Percentiles rank a stretch among this genome's conserved stretches.
Evolutionary conservation across 2,888 invertebrate species (phyloP).

Genomic region (Chironomus tentans): DNA sequence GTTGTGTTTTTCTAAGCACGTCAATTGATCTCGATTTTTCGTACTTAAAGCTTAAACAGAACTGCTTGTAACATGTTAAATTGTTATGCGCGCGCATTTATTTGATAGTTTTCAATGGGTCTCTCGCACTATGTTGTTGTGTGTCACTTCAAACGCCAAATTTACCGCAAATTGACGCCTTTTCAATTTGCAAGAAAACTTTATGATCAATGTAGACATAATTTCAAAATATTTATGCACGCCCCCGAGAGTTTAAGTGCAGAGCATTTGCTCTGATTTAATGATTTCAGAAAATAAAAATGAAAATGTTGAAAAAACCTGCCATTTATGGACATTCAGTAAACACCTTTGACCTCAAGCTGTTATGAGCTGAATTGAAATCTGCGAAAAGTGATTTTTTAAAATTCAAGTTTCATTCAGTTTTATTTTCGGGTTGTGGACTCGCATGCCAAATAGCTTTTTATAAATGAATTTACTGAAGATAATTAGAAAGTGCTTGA

Average conservation of each 20-base stretch:
- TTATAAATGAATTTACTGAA: neutral
- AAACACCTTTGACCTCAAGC: conserved; percentile 20
- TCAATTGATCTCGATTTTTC: neutral
- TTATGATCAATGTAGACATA: neutral
- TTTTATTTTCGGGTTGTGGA: neutral
- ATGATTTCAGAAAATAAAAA: neutral
- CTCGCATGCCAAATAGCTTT: too few species aligned
- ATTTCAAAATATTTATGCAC: conserved; percentile 8
- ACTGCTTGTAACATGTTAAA: neutral
- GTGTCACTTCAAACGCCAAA: conserved; percentile 15
- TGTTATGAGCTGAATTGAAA: neutral
- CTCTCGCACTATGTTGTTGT: neutral
- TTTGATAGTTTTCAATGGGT: too few species aligned
- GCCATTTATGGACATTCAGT: neutral
- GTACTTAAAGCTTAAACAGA: neutral
- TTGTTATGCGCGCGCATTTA: neutral
- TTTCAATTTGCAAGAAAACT: neutral
- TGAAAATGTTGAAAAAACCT: neutral
- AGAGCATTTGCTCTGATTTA: neutral
- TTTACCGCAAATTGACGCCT: conserved; percentile 20
- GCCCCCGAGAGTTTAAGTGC: neutral
- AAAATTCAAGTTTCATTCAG: neutral
- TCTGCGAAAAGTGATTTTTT: neutral
- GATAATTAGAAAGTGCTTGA: conserved; percentile 16
- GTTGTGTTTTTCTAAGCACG: neutral